Base-by-base conservation (phyloP, 2,888 invertebrate genomes). In the Leptopilina myrica region DNA sequence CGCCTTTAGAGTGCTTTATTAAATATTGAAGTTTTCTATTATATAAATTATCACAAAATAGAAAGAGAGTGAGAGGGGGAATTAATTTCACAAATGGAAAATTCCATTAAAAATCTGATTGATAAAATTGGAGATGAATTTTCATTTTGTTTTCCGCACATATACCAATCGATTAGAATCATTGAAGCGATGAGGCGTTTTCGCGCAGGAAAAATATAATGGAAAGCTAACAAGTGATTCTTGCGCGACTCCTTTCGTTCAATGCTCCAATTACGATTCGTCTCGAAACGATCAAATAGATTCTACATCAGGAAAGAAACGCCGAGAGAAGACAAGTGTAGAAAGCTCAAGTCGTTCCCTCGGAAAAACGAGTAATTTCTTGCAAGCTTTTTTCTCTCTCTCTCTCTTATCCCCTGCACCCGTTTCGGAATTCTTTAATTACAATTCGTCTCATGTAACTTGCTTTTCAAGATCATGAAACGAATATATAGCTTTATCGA, bases 221-320 rank as follows among this genome's bases (percentile, higher is more conserved):
- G 56, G 73, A 73, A 73, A 73, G 73, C 73, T 73, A 73, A 73
- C 73, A 73, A 73, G 73, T 73, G 73, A 73, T 73, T 73, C 40
- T 33, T 73, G 73, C n/a, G 73, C n/a, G 73, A 73, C 56, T 59
- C 53, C 53, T 69, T 69, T 26, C 69, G 53, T 56, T 69, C 56
- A 73, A 73, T 73, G 73, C 73, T 73, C 73, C 73, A 73, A 73
- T 73, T 73, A 73, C 73, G 73, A 56, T 73, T 73, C 73, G 56
- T 59, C 56, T n/a, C 40, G 56, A 73, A 43, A 14, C 73, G 73
- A 73, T 73, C 73, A 73, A 73, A 73, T 73, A 73, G 73, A 73
- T 73, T 73, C 56, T 53, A 49, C 49, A 49, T 49, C 49, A 56
- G 56, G 56, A 53, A 73, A 73, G 73, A 73, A 73, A 73, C n/a